Percentiles rank a stretch among this genome's conserved stretches.
These are phyloP conservation scores for Brachionus plicatilis DNA, from an alignment of 1,140 invertebrate genomes.

Conservation along the genomic window DNA sequence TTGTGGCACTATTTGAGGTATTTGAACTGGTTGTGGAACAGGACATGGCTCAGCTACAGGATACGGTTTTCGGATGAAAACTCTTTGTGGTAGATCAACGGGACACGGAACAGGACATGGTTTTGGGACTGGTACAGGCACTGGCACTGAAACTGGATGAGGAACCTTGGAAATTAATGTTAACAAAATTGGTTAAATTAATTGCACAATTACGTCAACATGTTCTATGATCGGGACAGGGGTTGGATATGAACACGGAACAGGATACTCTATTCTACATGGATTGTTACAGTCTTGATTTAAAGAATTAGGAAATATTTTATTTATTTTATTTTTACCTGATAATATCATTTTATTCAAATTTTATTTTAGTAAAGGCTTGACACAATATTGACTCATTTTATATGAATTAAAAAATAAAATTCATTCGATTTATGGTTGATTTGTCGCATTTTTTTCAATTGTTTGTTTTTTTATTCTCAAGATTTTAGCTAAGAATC, in stretches of 20 bases:
- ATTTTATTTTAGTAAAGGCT: not conserved
- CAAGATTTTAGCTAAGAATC: not conserved
- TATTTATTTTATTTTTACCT: not conserved
- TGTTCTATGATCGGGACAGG: not conserved
- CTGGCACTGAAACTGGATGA: not conserved
- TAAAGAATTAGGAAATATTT: not conserved
- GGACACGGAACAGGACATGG: not conserved
- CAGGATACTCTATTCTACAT: not conserved
- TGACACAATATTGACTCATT: not conserved
- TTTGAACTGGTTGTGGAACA: not conserved
- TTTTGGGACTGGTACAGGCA: not conserved
- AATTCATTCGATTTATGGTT: not conserved
- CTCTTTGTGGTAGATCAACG: not conserved
- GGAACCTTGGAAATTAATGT: not conserved
- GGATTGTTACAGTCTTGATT: not conserved
- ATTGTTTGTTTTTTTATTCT: not conserved
- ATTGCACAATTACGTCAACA: not conserved
- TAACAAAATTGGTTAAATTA: not conserved
- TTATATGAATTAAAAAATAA: not conserved
- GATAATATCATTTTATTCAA: not conserved
- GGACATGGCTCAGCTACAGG: not conserved
- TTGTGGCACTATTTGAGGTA: not conserved
- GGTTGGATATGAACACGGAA: not conserved
- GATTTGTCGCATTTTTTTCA: not conserved
- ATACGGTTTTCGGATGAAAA: not conserved